Percentiles rank a stretch among this genome's conserved stretches.
phyloP scores from a whole-genome alignment of 2,113 vertebrate species.

The Illadopsis cleaveri region DNA sequence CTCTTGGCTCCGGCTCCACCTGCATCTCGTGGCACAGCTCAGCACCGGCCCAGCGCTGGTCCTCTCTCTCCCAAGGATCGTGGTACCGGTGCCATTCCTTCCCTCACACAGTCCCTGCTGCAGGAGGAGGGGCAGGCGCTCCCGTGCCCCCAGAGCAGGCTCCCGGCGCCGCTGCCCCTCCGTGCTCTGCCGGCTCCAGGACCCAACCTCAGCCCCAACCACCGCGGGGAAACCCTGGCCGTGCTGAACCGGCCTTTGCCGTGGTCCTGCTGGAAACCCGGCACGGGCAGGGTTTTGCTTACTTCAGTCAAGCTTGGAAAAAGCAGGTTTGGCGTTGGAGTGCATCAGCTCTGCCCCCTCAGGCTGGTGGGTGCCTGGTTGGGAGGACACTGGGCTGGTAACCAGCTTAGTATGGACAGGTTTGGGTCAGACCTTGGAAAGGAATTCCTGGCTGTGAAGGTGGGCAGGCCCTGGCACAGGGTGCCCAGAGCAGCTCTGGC shows the following conservation, averaged over 20 bases:
- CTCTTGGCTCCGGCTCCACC: not conserved
- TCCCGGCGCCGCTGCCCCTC: not conserved
- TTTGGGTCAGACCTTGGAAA: no score
- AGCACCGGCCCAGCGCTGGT: accelerated
- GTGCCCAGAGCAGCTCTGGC: not conserved
- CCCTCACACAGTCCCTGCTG: accelerated
- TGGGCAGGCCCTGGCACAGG: not conserved
- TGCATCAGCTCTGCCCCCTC: not conserved
- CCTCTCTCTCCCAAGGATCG: not conserved
- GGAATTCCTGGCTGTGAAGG: not conserved
- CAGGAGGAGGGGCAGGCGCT: not conserved
- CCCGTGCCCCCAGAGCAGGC: accelerated
- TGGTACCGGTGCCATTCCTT: accelerated
- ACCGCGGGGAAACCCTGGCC: no score
- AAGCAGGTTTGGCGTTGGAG: accelerated
- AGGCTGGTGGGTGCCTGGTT: not conserved
- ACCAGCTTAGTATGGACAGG: not conserved
- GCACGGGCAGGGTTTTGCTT: not conserved
- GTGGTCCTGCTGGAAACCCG: not conserved
- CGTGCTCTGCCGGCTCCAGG: no score
- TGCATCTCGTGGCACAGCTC: not conserved
- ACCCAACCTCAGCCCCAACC: no score
- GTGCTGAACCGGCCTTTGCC: no score
- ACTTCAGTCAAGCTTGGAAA: accelerated
- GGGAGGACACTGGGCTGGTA: not conserved